Base-by-base conservation (phyloP, 2,888 invertebrate genomes). In the Schizaphis graminum region DNA sequence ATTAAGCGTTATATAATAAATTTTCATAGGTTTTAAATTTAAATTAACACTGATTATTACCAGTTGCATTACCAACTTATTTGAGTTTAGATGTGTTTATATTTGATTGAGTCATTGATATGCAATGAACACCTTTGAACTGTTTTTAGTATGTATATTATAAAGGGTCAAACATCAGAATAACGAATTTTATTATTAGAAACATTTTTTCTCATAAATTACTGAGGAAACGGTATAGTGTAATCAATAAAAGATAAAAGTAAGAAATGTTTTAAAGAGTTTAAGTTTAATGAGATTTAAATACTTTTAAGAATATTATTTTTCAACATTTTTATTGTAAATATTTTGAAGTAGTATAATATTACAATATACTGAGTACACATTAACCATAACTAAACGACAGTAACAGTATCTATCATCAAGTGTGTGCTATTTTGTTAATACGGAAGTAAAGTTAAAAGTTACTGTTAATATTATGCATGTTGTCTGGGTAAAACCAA, bases 21-120 rank as follows among this genome's bases (percentile, higher is more conserved):
- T 3, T 67, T 13, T 0, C 0, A 67, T 10, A 0, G n/a, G n/a
- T 13, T n/a, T 28, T 3, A 13, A 61, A 61, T 61, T 61, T 28
- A 61, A 61, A 61, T 61, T 10, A 61, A n/a, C 11, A n/a, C 13
- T 67, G 13, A 3, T 67, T 13, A n/a, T 67, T 13, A 3, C 11
- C 1, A 13, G n/a, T n/a, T 3, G 0, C 4, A n/a, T 67, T 0
- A 4, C 61, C 11, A 67, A 4, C 2, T 28, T 28, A 10, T 61
- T 61, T 61, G 26, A 10, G 7, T 10, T 0, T 28, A 61, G 10
- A 61, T 61, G 28, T 61, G 26, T 28, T 61, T 28, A 61, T 28
- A 28, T 10, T 61, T 61, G 28, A 11, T 3, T 28, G 2, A 10
- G 57, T 28, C 11, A 28, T 28, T 61, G 28, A 61, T 26, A 61